Evolutionary conservation across 2,888 invertebrate species (phyloP).

Genomic region (Melikaiella ostensackeni): DNA sequence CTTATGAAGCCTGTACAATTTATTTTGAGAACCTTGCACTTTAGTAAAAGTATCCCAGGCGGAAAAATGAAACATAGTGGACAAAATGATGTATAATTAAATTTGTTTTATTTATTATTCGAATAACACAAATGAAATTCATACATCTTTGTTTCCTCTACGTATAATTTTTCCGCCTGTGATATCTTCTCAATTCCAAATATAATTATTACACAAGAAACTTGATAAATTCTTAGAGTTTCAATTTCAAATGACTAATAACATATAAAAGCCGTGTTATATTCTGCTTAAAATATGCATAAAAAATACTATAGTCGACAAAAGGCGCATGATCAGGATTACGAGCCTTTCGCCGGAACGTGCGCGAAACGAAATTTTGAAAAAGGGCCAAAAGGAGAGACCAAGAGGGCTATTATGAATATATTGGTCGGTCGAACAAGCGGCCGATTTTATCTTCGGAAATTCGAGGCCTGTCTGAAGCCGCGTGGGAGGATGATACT

Average conservation of each 20-base stretch:
- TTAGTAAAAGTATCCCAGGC: too few relatives aligned
- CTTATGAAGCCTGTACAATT: too few relatives aligned
- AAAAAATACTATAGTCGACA: constrained; percentile 11
- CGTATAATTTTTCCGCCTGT: too few relatives aligned
- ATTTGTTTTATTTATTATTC: too few relatives aligned
- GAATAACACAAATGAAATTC: too few relatives aligned
- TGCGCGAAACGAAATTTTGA: constrained; percentile 52
- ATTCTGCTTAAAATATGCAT: not conserved
- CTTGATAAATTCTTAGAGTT: not conserved
- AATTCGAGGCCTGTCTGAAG: constrained; percentile 66
- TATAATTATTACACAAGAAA: too few relatives aligned
- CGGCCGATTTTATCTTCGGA: constrained; percentile 72
- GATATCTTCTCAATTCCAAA: too few relatives aligned
- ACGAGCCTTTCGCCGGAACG: constrained; percentile 49
- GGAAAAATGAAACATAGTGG: too few relatives aligned
- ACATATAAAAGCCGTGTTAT: not conserved
- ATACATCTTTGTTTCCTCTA: too few relatives aligned
- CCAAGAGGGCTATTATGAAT: constrained; percentile 70
- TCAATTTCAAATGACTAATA: not conserved
- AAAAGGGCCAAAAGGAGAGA: constrained; percentile 55
- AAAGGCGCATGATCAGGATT: constrained; percentile 32
- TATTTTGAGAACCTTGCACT: too few relatives aligned
- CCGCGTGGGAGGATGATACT: constrained; percentile 72
- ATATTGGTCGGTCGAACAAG: constrained; percentile 65
- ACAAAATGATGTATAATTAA: too few relatives aligned